These are phyloP conservation scores for Chamaetylas fuelleborni DNA, from an alignment of 2,113 vertebrate genomes.

Conservation along the genomic window DNA sequence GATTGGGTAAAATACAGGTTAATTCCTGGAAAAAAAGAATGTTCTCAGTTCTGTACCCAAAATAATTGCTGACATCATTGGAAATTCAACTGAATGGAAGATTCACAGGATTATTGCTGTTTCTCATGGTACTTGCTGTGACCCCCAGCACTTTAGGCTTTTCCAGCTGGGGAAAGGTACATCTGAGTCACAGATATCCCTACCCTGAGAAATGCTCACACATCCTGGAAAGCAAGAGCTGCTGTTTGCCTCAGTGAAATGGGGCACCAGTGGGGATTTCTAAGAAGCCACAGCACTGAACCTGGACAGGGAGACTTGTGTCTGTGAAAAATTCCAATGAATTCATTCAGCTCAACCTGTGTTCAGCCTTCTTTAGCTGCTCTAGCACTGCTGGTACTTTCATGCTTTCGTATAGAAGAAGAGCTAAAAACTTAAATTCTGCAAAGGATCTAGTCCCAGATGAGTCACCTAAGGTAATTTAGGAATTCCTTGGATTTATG, in stretches of 20 bases:
- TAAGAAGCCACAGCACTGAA: background rate
- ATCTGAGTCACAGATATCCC: background rate
- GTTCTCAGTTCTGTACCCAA: background rate
- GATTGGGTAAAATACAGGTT: background rate
- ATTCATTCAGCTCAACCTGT: background rate
- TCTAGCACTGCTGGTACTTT: background rate
- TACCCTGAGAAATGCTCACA: background rate
- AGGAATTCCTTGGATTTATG: conserved; percentile 3
- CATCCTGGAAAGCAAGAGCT: background rate
- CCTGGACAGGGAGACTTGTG: background rate
- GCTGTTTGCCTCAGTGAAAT: background rate
- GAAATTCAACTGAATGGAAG: background rate
- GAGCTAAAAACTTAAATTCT: background rate
- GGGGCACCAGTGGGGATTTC: background rate
- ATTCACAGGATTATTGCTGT: background rate
- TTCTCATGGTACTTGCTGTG: background rate
- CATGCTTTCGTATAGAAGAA: background rate
- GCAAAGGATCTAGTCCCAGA: background rate
- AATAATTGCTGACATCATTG: background rate
- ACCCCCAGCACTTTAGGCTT: background rate
- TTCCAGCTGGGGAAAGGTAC: background rate
- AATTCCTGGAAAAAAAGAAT: background rate
- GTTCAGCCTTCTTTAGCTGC: background rate
- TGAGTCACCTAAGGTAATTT: background rate
- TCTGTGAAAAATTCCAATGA: background rate